Evolutionary conservation across 2,797 vertebrate genomes (phyloP).

Genomic region (Chiloscyllium punctatum): DNA sequence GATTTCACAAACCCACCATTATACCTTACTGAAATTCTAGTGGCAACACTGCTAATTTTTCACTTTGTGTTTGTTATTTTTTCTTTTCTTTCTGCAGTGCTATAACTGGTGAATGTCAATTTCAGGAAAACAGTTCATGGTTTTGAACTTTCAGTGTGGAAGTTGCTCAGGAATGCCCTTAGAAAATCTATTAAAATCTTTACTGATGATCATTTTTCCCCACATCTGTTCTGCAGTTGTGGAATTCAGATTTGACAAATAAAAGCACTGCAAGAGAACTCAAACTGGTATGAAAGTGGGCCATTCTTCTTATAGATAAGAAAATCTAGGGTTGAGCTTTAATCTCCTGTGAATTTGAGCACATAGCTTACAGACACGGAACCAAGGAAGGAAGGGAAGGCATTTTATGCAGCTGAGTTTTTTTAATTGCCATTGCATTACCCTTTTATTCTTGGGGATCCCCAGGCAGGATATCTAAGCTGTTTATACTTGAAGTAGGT

Average conservation of each 20-base stretch:
- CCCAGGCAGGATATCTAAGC: not conserved
- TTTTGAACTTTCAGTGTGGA: slow-evolving; percentile 28
- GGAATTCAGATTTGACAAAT: slow-evolving; percentile 23
- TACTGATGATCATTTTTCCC: not conserved
- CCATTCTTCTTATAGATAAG: not conserved
- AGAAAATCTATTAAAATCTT: slow-evolving; percentile 30
- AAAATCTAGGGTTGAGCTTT: not conserved
- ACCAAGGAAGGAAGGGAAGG: not conserved
- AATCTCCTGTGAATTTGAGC: not conserved
- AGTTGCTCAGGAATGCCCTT: not conserved
- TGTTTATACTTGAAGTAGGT: not conserved
- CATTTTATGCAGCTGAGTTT: not conserved
- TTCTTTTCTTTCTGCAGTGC: not conserved
- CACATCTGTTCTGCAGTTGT: slow-evolving; percentile 32
- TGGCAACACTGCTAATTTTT: not conserved
- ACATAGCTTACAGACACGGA: not conserved
- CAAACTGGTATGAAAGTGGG: not conserved
- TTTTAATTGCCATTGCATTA: too few species aligned
- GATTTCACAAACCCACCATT: not conserved
- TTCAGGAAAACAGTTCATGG: slow-evolving; percentile 3
- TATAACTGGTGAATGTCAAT: not conserved
- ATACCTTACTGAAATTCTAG: not conserved
- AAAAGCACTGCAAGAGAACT: not conserved
- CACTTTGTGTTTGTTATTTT: not conserved
- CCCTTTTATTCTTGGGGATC: not conserved